Base-by-base conservation (phyloP, 1,140 invertebrate genomes). In the Goniozus legneri region DNA sequence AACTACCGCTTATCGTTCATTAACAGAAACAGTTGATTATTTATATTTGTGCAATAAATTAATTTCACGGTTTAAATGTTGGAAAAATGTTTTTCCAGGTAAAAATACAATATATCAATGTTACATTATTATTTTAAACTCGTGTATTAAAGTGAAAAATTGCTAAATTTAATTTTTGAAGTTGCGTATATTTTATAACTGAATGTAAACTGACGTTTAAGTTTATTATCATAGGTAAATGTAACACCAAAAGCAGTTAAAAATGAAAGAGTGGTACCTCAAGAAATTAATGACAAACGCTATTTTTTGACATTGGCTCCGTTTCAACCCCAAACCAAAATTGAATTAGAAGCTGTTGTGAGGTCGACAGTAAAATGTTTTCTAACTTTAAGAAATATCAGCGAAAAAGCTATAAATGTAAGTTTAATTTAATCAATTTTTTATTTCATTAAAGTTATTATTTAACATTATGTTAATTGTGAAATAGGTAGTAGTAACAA, bases 401-500 rank as follows among this genome's bases (percentile, higher is more conserved):
- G 54, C 35, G 56, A 58, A n/a, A 58, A 54, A 33, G 22, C 33
- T 4, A 34, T 71, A 40, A 64, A 55, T 18, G 69, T 73, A 55
- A 58, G 47, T 43, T 37, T 14, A 27, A 27, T 3, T 14, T 16
- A 43, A 36, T 10, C 2, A n/a, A 44, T 37, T 22, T 40, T 27
- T 41, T 47, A 21, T 8, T 40, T 40, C n/a, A 20, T 15, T 6
- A 44, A 42, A 3, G 31, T 34, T 48, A 7, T 34, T 38, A 8
- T 27, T 33, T n/a, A 8, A 8, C 14, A 12, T 22, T 38, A 30
- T 30, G 27, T 44, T 42, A 22, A 38, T 15, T 44, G 10, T 27
- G 24, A 27, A 27, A 6, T 66, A 87, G 86, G 75, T 87, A 47
- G 78, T 65, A 31, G 65, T 86, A 15, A 78, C 71, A 10, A 84